These are phyloP conservation scores for Medauroidea extradentata DNA, from an alignment of 1,140 invertebrate species.

Conservation along the genomic window DNA sequence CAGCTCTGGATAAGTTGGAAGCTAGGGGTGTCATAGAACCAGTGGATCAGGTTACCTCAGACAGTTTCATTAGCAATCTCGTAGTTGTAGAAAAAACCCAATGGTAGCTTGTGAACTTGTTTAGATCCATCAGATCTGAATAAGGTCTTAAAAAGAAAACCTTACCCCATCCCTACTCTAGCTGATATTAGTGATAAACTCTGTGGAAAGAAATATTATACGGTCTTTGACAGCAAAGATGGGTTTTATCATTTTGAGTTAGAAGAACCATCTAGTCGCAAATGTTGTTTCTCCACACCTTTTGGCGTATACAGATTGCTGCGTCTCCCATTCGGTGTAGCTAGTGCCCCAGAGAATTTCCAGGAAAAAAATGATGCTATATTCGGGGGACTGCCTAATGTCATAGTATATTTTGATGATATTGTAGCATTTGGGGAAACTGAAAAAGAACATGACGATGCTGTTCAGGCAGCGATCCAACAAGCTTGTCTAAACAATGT, in stretches of 20 bases:
- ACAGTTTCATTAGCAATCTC: conserved; percentile 24
- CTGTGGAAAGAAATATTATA: conserved; percentile 17
- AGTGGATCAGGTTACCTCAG: too few relatives aligned
- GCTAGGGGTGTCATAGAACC: background rate
- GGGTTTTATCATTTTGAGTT: conserved; percentile 22
- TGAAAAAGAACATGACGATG: conserved; percentile 30
- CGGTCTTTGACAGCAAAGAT: conserved; percentile 20
- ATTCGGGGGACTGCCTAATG: conserved; percentile 32
- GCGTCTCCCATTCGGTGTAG: conserved; percentile 36
- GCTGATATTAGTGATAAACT: conserved; percentile 17
- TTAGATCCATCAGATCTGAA: conserved; percentile 34
- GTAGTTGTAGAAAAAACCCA: conserved; percentile 36
- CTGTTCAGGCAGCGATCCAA: conserved; percentile 32
- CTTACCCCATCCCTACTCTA: conserved; percentile 16
- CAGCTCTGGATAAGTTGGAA: conserved; percentile 31
- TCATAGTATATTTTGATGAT: conserved; percentile 39
- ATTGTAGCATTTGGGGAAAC: conserved; percentile 26
- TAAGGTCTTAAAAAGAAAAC: conserved; percentile 8
- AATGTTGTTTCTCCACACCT: conserved; percentile 19
- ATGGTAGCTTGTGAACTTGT: conserved; percentile 35
- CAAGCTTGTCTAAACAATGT: conserved; percentile 31
- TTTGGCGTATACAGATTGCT: conserved; percentile 35
- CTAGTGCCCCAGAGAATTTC: conserved; percentile 34
- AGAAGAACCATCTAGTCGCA: conserved; percentile 8
- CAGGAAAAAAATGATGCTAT: conserved; percentile 29